Percentiles rank a stretch among this genome's conserved stretches.
Conservation (phyloP, 2,888 invertebrate species). For the Eupeodes luniger region DNA sequence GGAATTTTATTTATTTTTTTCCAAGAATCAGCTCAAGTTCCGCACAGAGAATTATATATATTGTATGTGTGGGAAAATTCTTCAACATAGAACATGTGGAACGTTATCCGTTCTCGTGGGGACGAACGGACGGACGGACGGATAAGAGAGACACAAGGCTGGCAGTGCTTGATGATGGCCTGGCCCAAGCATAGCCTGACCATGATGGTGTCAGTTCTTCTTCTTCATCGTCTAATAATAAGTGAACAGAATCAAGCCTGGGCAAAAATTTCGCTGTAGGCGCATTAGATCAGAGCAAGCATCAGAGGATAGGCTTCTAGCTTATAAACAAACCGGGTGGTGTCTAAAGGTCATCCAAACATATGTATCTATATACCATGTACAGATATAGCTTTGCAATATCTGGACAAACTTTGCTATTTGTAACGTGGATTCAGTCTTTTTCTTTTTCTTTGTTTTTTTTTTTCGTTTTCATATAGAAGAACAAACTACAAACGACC, state of each 20-base stretch:
- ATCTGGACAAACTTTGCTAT: conserved; percentile 4
- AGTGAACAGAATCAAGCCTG: conserved; percentile 22
- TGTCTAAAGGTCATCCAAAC: conserved; percentile 55
- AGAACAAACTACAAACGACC: background rate
- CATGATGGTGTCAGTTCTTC: conserved; percentile 18
- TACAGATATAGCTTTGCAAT: background rate
- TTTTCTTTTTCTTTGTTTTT: conserved; percentile 1
- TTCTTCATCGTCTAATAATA: conserved; percentile 56
- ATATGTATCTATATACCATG: background rate
- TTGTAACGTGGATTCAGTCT: conserved; percentile 31
- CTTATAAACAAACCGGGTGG: conserved; percentile 37
- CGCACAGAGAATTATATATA: conserved; percentile 4
- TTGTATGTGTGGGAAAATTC: conserved; percentile 57
- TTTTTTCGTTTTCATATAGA: no score
- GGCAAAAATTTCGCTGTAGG: background rate
- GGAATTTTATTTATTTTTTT: conserved; percentile 44
- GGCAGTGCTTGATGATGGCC: no score
- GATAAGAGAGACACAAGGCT: background rate
- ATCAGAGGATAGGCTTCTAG: background rate
- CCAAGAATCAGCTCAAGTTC: conserved; percentile 44
- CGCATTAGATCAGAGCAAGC: conserved; percentile 10
- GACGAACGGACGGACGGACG: background rate
- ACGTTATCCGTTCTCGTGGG: conserved; percentile 28
- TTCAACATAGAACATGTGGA: conserved; percentile 25
- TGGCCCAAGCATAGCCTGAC: background rate